These are phyloP conservation scores for Chelon labrosus DNA, from an alignment of 2,797 vertebrate genomes.

Conservation along the genomic window DNA sequence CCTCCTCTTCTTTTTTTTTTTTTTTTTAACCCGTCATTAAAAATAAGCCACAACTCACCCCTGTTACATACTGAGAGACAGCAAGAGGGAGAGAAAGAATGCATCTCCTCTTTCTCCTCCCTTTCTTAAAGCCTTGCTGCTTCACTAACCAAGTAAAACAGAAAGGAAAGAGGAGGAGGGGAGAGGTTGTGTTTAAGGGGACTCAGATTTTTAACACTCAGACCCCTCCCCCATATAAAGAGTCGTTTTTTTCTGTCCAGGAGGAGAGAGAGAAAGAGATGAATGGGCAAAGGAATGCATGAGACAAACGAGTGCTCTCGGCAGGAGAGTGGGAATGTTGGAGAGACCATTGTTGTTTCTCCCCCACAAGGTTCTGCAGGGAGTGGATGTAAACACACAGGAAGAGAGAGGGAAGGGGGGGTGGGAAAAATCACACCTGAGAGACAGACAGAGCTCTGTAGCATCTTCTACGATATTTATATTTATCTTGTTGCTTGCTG, in stretches of 20 bases:
- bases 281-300: slow-evolving; percentile 85
- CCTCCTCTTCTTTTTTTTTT: slow-evolving; percentile 8
- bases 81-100: slow-evolving; percentile 75
- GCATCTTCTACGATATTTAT: slow-evolving; percentile 34
- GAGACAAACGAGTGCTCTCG: slow-evolving; percentile 82
- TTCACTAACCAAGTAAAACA: slow-evolving; percentile 83
- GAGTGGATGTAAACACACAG: slow-evolving; percentile 74
- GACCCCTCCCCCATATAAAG: slow-evolving; percentile 70
- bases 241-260: slow-evolving; percentile 64
- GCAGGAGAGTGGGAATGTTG: slow-evolving; percentile 86
- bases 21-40: slow-evolving; percentile 80
- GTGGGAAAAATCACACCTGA: slow-evolving; percentile 78
- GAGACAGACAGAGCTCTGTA: slow-evolving; percentile 28
- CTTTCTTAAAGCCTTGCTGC: slow-evolving; percentile 80
- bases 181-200: slow-evolving; percentile 55
- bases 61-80: slow-evolving; percentile 73
- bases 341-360: slow-evolving; percentile 76
- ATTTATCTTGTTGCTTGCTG: slow-evolving; percentile 23
- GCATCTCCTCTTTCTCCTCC: slow-evolving; percentile 74
- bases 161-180: slow-evolving; percentile 44
- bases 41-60: slow-evolving; percentile 78
- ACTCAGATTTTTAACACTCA: slow-evolving; percentile 64
- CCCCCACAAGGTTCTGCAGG: slow-evolving; percentile 64
- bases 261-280: slow-evolving; percentile 76
- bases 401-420: slow-evolving; percentile 44